Conservation (phyloP, 2,888 invertebrate species). For the Lypha dubia region DNA sequence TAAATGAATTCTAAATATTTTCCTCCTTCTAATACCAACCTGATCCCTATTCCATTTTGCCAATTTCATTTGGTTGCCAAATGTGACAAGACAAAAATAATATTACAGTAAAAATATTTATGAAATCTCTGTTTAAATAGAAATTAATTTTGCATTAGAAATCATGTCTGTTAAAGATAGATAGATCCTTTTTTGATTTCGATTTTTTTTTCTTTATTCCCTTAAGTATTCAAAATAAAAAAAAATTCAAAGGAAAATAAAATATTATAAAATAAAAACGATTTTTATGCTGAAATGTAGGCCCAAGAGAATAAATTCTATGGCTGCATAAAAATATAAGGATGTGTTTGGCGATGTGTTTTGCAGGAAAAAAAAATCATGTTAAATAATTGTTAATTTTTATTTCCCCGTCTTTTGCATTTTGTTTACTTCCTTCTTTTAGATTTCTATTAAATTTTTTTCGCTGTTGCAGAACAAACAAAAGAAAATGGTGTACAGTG, state of each 20-base stretch:
- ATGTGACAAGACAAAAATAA: background rate
- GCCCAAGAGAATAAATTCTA: constrained; percentile 23
- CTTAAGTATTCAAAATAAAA: background rate
- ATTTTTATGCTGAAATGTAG: constrained; percentile 1
- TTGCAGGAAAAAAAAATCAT: background rate
- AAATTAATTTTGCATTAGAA: constrained; percentile 72
- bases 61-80: background rate
- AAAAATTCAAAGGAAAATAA: background rate
- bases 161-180: constrained; percentile 28
- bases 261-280: background rate
- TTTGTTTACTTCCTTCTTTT: background rate
- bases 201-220: background rate
- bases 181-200: background rate
- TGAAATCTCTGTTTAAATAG: constrained; percentile 67
- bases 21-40: background rate
- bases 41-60: background rate
- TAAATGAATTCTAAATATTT: constrained; percentile 25
- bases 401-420: constrained; percentile 21
- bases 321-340: background rate
- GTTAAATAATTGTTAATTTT: constrained; percentile 7
- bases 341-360: background rate
- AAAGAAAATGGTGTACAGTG: background rate
- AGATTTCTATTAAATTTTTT: background rate
- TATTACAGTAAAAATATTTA: background rate
- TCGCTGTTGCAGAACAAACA: background rate